Evolutionary conservation across 2,797 vertebrate species (phyloP), one percentile per base, ranked within the genome.

Genomic region (Bradypodion ventrale): DNA sequence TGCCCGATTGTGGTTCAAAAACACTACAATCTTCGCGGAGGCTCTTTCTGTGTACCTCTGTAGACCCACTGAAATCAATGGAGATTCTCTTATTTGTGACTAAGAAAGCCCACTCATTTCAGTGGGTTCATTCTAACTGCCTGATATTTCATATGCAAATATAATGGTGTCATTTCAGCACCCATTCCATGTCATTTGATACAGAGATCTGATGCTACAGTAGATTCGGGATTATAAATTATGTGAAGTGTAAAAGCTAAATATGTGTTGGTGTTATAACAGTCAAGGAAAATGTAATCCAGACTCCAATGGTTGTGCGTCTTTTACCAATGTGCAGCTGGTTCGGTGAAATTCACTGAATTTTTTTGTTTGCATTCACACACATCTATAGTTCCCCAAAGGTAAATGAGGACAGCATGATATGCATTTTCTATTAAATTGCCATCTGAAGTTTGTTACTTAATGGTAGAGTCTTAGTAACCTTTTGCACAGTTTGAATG

Each of bases 401-500:
- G 80, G n/a, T 78, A 19, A 90, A 44, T 84, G 74, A 10, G 37
- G 84, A 46, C 0, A 1, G 66, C 32, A 74, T 75, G 52, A 19
- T 2, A 73, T 60, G 16, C 66, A 7, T 4, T 87, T 82, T 42
- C 27, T 2, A 68, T 73, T 83, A 85, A 80, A 77, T 77, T 5
- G 68, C 32, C 0, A 0, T 60, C 62, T 75, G 7, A 2, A 78
- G 1, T 74, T 70, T 85, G 1, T 83, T 42, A 62, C 81, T 87
- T 89, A 49, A 7, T 27, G 69, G 82, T 63, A 77, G 29, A 60
- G 75, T 85, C 86, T 70, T 86, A 78, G 44, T 80, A 84, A n/a
- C 1, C n/a, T 85, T 75, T n/a, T 37, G 37, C 40, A 1, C 0
- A 63, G 69, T 44, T 78, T 60, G 9, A 66, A 59, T 75, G 63